Evolutionary conservation across 1,140 invertebrate genomes (phyloP).

Genomic region (Drosophila punjabiensis): DNA sequence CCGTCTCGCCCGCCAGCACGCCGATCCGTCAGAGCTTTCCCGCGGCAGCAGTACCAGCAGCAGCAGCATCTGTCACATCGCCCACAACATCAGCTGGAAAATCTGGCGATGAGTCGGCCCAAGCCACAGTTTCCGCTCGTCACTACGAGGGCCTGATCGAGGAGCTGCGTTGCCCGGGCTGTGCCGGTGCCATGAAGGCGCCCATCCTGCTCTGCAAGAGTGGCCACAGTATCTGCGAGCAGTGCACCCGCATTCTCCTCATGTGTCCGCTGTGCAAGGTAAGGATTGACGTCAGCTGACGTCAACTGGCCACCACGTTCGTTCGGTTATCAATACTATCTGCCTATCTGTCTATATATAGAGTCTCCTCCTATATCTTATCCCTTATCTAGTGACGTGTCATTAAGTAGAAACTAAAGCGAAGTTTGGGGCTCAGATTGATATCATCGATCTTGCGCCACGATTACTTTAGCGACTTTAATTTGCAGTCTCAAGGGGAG

Average conservation of each 20-base stretch:
- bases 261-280: conserved; percentile 84
- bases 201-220: conserved; percentile 77
- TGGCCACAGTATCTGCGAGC: conserved; percentile 81
- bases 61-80: background rate
- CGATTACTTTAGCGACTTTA: conserved; percentile 21
- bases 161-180: conserved; percentile 83
- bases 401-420: conserved; percentile 10
- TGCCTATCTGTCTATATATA: conserved; percentile 16
- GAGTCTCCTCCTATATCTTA: conserved; percentile 10
- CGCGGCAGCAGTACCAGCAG: conserved; percentile 4
- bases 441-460: conserved; percentile 16
- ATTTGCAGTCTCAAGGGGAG: conserved; percentile 10
- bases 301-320: conserved; percentile 22
- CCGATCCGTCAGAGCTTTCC: conserved; percentile 36
- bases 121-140: conserved; percentile 49
- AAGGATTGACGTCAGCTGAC: conserved; percentile 53
- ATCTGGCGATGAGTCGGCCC: background rate
- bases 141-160: conserved; percentile 82
- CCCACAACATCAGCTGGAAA: background rate
- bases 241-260: conserved; percentile 76
- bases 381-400: conserved; percentile 46
- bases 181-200: conserved; percentile 78
- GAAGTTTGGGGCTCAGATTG: conserved; percentile 20
- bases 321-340: conserved; percentile 36
- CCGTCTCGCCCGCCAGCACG: background rate